Conservation (phyloP, 2,797 vertebrate species). For the Etheostoma nigrum region DNA sequence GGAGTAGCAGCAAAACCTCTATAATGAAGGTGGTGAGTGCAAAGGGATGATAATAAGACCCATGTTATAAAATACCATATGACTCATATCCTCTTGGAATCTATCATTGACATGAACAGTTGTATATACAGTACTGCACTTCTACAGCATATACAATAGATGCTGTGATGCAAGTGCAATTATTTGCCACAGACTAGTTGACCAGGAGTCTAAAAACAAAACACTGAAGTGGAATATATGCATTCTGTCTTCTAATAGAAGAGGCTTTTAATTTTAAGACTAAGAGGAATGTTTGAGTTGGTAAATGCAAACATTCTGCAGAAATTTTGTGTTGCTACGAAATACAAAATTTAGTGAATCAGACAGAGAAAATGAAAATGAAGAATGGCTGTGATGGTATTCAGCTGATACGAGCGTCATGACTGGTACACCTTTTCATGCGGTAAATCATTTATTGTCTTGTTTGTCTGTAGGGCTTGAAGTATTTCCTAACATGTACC, state of each 20-base stretch:
- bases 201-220: conserved; percentile 42
- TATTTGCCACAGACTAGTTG: conserved; percentile 30
- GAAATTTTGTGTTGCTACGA: conserved; percentile 55
- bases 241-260: conserved; percentile 38
- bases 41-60: neutral
- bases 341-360: conserved; percentile 50
- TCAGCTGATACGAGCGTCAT: conserved; percentile 40
- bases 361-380: conserved; percentile 33
- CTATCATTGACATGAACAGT: conserved; percentile 1
- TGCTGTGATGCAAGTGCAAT: conserved; percentile 21
- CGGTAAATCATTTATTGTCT: conserved; percentile 54
- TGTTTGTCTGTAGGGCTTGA: conserved; percentile 44
- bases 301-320: conserved; percentile 44
- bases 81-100: neutral
- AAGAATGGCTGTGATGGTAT: conserved; percentile 52
- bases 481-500: conserved; percentile 43
- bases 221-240: conserved; percentile 34
- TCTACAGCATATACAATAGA: conserved; percentile 9
- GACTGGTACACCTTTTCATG: conserved; percentile 55
- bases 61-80: neutral
- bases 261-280: conserved; percentile 46
- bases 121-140: neutral
- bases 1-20: neutral
- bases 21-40: neutral
- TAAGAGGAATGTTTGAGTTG: conserved; percentile 43